Conservation (phyloP, 2,113 vertebrate genomes). For the Hystrix brachyura region DNA sequence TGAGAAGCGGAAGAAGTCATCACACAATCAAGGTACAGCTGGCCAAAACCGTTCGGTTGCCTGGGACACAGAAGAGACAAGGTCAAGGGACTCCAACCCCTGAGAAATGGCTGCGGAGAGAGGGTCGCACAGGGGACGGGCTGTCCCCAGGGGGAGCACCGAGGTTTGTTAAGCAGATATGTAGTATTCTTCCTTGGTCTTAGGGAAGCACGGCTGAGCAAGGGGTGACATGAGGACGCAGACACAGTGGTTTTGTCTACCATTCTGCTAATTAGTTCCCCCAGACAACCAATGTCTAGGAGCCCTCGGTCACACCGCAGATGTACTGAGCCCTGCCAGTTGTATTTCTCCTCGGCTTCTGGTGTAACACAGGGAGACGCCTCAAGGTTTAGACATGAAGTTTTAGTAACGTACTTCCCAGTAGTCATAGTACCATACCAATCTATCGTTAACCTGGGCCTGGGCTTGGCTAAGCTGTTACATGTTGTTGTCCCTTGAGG, state of each 20-base stretch:
- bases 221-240: constrained; percentile 55
- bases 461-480: neutral
- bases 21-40: constrained; percentile 58
- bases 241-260: constrained; percentile 44
- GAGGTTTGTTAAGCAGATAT: constrained; percentile 40
- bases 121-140: neutral
- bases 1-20: constrained; percentile 63
- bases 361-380: neutral
- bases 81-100: constrained; percentile 51
- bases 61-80: constrained; percentile 65
- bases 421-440: neutral
- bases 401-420: neutral
- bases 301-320: constrained; percentile 8
- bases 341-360: neutral
- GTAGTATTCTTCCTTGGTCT: constrained; percentile 66
- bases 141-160: neutral
- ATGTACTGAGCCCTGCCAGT: neutral
- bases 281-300: constrained; percentile 28
- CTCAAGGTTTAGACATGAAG: neutral
- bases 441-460: neutral
- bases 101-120: constrained; percentile 11
- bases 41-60: constrained; percentile 41
- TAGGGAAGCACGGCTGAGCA: neutral
- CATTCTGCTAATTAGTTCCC: constrained; percentile 53
- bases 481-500: neutral